Base-by-base conservation (phyloP, 2,113 vertebrate species). In the Felis chaus region DNA sequence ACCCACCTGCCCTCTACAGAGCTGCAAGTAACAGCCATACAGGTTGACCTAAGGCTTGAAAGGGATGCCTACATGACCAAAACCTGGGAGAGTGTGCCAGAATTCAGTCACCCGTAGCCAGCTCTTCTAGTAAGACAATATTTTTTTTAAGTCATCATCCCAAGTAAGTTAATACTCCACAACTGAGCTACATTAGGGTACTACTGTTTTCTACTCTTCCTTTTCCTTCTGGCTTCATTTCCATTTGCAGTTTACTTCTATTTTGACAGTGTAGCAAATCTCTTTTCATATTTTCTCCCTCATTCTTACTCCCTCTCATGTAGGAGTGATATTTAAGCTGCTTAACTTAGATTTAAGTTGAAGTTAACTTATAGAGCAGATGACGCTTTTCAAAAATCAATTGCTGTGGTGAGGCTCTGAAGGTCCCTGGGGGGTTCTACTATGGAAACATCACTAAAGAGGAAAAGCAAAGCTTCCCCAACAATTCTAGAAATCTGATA, bases 311-410 rank as follows among this genome's bases (percentile, higher is more conserved):
- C 53, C 68, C 48, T 95, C 63, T 93, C 88, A 41, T 63, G 39
- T 88, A 97, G 96, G 97, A 97, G 96, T 98, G 97, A 98, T 96
- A 97, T 98, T 98, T 98, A 97, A 98, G 98, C 91, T 94, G 95
- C 96, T 97, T 98, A 97, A 98, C 94, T 95, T 48, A 95, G 97
- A 98, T 97, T 97, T 97, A 95, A 97, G 97, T 93, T 93, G 86
- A 88, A 97, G 95, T 96, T 95, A 97, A 98, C 98, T 98, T 98
- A 97, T 98, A 98, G 98, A 86, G 85, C 92, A 97, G 94, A 98
- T 95, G 96, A 98, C 98, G 98, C 96, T 86, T 80, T 21, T 90
- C 81, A 97, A 98, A 98, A 98, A 98, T 98, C 98, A 98, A 91
- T 98, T 97, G 96, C 97, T 91, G 74, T 95, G 92, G 91, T 84